Evolutionary conservation across 2,113 vertebrate genomes (phyloP).

Genomic region (Sitta europaea): DNA sequence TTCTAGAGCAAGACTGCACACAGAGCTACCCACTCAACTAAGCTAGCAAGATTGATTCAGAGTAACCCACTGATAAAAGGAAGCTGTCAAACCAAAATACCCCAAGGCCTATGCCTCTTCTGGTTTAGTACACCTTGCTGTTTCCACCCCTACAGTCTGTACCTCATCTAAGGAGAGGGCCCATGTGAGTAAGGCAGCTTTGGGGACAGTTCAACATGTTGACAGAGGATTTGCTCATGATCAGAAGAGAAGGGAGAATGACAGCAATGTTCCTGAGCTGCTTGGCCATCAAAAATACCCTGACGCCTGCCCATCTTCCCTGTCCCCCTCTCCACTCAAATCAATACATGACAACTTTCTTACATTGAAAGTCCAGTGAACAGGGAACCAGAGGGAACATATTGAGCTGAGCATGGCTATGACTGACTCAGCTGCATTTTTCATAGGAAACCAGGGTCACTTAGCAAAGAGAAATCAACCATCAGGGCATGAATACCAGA

Average conservation of each 20-base stretch:
- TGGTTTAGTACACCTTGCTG: not conserved
- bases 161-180: not conserved
- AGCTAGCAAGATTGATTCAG: accelerated
- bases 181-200: not conserved
- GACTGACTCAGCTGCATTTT: not conserved
- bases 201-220: not conserved
- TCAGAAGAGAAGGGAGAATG: not conserved
- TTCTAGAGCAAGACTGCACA: not conserved
- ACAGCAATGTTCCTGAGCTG: not conserved
- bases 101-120: not conserved
- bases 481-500: not conserved
- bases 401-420: not conserved
- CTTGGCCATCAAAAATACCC: not conserved
- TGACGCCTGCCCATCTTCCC: not conserved
- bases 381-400: not conserved
- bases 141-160: not conserved
- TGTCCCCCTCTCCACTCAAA: not conserved
- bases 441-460: not conserved
- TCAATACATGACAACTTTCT: not conserved
- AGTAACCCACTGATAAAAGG: not conserved
- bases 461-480: not conserved
- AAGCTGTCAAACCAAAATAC: not conserved
- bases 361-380: not conserved
- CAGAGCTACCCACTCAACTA: not conserved
- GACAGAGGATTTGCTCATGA: not conserved